Base-by-base conservation (phyloP, 2,888 invertebrate species). In the Prenolepis imparis region DNA sequence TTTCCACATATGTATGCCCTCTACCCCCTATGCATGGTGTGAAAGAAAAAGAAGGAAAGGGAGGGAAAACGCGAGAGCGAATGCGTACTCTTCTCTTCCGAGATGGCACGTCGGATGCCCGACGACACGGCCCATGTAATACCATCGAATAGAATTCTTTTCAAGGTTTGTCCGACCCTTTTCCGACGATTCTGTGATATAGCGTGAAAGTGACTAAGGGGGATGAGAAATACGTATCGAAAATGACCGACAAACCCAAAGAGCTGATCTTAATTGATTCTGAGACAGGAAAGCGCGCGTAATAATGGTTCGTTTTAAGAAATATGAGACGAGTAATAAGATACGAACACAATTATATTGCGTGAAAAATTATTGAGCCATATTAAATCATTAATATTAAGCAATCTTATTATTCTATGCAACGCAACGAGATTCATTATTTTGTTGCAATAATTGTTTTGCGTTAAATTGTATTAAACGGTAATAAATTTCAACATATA, bases 61-160 rank as follows among this genome's bases (percentile, higher is more conserved):
- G 52, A 8, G n/a, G n/a, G 3, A n/a, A 6, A n/a, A 6, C 8
- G n/a, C 63, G 61, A 59, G 32, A 59, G 21, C 39, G 70, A 63
- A 57, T 59, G 83, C 80, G 72, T 68, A 52, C 63, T 52, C 39
- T n/a, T 32, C 64, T 82, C 75, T 39, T 12, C 52, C 59, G 63
- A 48, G 61, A 28, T 66, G 41, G 57, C 73, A 73, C 73, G n/a
- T 68, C 21, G 63, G 55, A 44, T 81, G n/a, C 21, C 21, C 52
- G 41, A 36, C 36, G 11, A 64, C 21, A 15, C 63, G 64, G 61
- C 21, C 59, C 55, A 41, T 68, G 59, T 70, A 52, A 80, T 18
- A 44, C 44, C 78, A 44, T 67, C 77, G 70, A 86, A 86, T 84
- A 82, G 80, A 74, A 87, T 87, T 86, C 86, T 82, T 82, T 66